A percentile compares a stretch with the other conserved stretches of the same genome.
These are phyloP conservation scores for Lampris megalopsis DNA, from an alignment of 2,113 vertebrate species.

Conservation along the genomic window DNA sequence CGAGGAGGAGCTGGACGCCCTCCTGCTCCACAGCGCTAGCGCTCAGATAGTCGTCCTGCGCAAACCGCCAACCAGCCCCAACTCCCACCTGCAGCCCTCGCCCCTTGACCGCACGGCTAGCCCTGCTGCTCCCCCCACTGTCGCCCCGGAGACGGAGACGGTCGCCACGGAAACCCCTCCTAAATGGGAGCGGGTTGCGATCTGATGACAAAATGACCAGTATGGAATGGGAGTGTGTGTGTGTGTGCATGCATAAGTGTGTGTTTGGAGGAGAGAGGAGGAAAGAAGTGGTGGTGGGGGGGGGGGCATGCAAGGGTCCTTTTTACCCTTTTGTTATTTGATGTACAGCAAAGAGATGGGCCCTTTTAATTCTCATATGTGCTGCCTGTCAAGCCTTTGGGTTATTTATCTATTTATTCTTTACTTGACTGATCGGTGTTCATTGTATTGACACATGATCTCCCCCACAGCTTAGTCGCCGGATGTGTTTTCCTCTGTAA, in stretches of 20 bases:
- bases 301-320: not conserved
- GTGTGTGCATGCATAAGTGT: not conserved
- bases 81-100: conserved; percentile 37
- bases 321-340: not conserved
- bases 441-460: not conserved
- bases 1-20: conserved; percentile 63
- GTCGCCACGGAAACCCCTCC: conserved; percentile 53
- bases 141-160: conserved; percentile 18
- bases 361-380: not conserved
- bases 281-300: not conserved
- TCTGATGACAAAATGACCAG: conserved; percentile 42
- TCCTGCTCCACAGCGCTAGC: conserved; percentile 60
- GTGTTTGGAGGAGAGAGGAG: not conserved
- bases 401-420: conserved; percentile 4
- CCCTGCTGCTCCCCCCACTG: conserved; percentile 25
- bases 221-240: not conserved
- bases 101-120: conserved; percentile 24
- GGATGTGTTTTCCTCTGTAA: not conserved
- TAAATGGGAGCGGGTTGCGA: conserved; percentile 62
- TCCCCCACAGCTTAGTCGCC: not conserved
- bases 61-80: conserved; percentile 41
- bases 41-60: conserved; percentile 75
- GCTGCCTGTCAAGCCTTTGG: not conserved
- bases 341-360: not conserved
- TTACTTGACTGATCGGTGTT: conserved; percentile 11